phyloP scores from a whole-genome alignment of 2,888 invertebrate species.

The Polymixis flavicincta region DNA sequence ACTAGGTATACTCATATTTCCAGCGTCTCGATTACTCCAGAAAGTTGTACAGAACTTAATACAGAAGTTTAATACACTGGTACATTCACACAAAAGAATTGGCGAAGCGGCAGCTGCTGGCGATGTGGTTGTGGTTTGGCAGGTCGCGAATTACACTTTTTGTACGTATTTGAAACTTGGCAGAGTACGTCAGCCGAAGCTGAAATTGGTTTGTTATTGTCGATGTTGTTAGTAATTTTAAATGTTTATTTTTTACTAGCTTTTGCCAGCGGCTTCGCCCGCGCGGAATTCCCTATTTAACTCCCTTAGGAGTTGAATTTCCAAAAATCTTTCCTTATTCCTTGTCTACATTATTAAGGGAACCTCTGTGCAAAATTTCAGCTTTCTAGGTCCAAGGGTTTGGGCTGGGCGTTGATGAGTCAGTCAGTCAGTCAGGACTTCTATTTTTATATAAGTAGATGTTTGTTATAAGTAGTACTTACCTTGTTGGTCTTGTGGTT shows the following conservation, averaged over 20 bases:
- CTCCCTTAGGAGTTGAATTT: no score
- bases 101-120: slow-evolving; percentile 58
- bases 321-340: no score
- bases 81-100: slow-evolving; percentile 61
- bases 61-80: slow-evolving; percentile 61
- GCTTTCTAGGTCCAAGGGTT: no score
- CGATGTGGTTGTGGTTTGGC: slow-evolving; percentile 63
- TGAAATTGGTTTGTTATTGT: slow-evolving; percentile 58
- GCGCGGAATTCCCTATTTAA: no score
- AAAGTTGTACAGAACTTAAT: slow-evolving; percentile 55
- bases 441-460: no score
- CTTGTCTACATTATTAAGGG: no score
- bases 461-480: neutral
- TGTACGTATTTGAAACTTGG: slow-evolving; percentile 63
- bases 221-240: slow-evolving; percentile 30
- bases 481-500: no score
- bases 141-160: slow-evolving; percentile 64
- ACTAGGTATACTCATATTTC: neutral
- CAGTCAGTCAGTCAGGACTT: no score
- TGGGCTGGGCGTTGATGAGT: no score
- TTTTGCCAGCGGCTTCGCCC: no score
- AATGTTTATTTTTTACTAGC: no score
- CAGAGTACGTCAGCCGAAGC: slow-evolving; percentile 44
- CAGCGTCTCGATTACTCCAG: slow-evolving; percentile 54
- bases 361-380: no score